phyloP scores from a whole-genome alignment of 2,797 vertebrate species.

The Adrianichthys oophorus region DNA sequence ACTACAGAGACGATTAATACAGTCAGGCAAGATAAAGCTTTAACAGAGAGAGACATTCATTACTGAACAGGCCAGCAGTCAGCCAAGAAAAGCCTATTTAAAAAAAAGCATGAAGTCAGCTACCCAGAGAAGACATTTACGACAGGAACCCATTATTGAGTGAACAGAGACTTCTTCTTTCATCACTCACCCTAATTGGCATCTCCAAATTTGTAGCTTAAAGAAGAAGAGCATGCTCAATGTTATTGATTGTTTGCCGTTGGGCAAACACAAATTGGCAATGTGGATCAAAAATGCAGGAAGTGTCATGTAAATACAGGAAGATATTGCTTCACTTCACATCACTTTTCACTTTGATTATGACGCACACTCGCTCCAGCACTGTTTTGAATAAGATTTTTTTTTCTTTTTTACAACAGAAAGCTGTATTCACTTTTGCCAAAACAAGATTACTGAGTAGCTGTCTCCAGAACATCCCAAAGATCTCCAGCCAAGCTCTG shows the following conservation, averaged over 20 bases:
- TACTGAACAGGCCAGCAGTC: conserved; percentile 59
- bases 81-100: conserved; percentile 68
- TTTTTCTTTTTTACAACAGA: no score
- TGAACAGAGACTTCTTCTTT: conserved; percentile 67
- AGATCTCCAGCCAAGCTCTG: no score
- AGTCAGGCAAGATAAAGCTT: conserved; percentile 59
- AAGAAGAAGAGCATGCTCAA: conserved; percentile 53
- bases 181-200: conserved; percentile 78
- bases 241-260: conserved; percentile 55
- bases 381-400: no score
- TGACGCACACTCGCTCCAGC: no score
- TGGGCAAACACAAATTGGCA: conserved; percentile 14
- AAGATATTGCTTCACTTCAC: neutral
- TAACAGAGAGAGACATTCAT: conserved; percentile 64
- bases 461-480: no score
- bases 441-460: no score
- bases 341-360: no score
- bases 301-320: conserved; percentile 11
- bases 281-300: conserved; percentile 23
- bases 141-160: conserved; percentile 61
- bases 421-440: no score
- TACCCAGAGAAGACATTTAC: conserved; percentile 63
- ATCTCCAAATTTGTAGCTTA: conserved; percentile 62
- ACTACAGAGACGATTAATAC: conserved; percentile 45
- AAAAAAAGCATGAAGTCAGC: conserved; percentile 66